Conservation (phyloP, 2,113 vertebrate genomes). For the Chionis minor region DNA sequence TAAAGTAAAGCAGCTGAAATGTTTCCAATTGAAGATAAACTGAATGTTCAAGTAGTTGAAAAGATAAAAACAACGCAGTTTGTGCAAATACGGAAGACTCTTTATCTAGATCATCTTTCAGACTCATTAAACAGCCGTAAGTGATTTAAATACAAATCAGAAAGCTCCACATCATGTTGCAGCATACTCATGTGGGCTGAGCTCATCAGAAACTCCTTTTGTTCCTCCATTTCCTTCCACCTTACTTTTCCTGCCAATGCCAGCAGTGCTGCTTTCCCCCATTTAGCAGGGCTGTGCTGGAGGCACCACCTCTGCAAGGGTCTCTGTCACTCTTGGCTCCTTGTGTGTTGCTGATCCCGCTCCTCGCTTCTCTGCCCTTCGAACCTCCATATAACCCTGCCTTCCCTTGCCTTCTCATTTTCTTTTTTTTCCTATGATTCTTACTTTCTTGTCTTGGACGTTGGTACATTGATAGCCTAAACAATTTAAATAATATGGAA, state of each 20-base stretch:
- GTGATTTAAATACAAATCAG: constrained; percentile 49
- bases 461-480: not conserved
- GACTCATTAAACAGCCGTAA: constrained; percentile 28
- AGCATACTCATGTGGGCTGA: constrained; percentile 36
- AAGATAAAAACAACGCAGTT: constrained; percentile 8
- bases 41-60: not conserved
- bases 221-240: constrained; percentile 1
- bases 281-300: not conserved
- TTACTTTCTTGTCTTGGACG: not conserved
- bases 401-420: not conserved
- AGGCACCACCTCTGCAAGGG: not conserved
- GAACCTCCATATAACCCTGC: not conserved
- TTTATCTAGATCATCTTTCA: constrained; percentile 51
- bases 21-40: not conserved
- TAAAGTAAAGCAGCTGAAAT: constrained; percentile 13
- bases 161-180: constrained; percentile 38
- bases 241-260: not conserved
- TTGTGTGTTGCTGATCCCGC: not conserved
- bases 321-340: not conserved
- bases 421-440: not conserved
- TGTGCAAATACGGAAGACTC: constrained; percentile 12
- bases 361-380: not conserved
- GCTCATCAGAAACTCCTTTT: constrained; percentile 39
- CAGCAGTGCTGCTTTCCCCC: not conserved
- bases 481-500: not conserved